Conservation (phyloP, 1,140 invertebrate species). For the Heliconius himera region DNA sequence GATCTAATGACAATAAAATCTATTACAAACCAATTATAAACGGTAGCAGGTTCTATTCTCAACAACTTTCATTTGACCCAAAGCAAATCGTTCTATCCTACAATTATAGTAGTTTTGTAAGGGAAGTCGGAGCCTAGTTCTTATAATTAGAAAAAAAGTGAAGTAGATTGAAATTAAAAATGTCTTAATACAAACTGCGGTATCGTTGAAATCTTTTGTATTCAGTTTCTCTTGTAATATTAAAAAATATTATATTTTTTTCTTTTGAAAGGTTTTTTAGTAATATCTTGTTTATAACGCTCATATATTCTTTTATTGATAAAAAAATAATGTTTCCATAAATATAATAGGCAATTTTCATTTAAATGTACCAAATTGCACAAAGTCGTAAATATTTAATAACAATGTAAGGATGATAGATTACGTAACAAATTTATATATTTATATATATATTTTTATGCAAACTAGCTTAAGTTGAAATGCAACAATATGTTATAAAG, state of each 20-base stretch:
- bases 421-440: no score
- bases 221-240: neutral
- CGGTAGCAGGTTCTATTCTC: conserved; percentile 26
- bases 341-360: no score
- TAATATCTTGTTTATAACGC: no score
- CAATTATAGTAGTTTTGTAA: conserved; percentile 26
- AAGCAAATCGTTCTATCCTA: conserved; percentile 27
- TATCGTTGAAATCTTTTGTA: conserved; percentile 14
- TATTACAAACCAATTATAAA: conserved; percentile 27
- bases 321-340: no score
- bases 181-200: conserved; percentile 7
- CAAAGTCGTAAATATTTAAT: no score
- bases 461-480: no score
- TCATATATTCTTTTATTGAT: no score
- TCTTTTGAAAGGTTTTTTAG: no score
- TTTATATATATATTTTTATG: no score
- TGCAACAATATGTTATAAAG: no score
- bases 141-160: conserved; percentile 28
- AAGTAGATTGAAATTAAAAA: conserved; percentile 15
- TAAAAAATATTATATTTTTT: neutral
- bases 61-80: conserved; percentile 36
- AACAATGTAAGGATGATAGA: no score
- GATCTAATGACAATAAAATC: conserved; percentile 25
- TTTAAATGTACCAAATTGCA: no score
- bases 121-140: conserved; percentile 29